A percentile compares a stretch with the other conserved stretches of the same genome.
Evolutionary conservation across 2,113 vertebrate genomes (phyloP).

Genomic region (Callorhinus ursinus): DNA sequence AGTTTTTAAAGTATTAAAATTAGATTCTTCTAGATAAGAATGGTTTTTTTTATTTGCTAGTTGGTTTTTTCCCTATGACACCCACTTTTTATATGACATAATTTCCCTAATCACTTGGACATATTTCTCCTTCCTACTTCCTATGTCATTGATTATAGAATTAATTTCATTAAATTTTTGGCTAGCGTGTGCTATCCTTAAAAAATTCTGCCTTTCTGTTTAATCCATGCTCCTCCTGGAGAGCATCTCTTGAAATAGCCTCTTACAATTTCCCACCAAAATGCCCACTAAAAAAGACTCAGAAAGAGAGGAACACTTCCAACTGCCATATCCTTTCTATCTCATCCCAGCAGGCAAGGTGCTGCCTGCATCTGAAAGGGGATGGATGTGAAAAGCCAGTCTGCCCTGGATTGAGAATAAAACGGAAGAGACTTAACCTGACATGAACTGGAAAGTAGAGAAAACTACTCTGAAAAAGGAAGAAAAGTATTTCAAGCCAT

Average conservation of each 20-base stretch:
- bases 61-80: background rate
- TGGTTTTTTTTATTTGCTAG: background rate
- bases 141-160: background rate
- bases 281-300: background rate
- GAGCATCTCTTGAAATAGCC: background rate
- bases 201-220: background rate
- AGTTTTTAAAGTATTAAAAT: conserved; percentile 12
- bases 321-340: background rate
- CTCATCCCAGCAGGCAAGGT: background rate
- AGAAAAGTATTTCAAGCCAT: background rate
- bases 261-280: background rate
- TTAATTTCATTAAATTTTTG: background rate
- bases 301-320: background rate
- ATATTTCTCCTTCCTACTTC: background rate
- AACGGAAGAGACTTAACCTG: background rate
- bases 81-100: background rate
- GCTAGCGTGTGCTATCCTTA: background rate
- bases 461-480: background rate
- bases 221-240: background rate
- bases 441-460: background rate
- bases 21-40: background rate
- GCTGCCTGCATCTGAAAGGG: background rate
- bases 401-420: background rate
- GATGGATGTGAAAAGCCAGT: background rate
- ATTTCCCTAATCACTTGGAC: background rate